Percentiles rank a stretch among this genome's conserved stretches.
These are phyloP conservation scores for Rhodinocichla rosea DNA, from an alignment of 2,113 vertebrate species.

Conservation along the genomic window DNA sequence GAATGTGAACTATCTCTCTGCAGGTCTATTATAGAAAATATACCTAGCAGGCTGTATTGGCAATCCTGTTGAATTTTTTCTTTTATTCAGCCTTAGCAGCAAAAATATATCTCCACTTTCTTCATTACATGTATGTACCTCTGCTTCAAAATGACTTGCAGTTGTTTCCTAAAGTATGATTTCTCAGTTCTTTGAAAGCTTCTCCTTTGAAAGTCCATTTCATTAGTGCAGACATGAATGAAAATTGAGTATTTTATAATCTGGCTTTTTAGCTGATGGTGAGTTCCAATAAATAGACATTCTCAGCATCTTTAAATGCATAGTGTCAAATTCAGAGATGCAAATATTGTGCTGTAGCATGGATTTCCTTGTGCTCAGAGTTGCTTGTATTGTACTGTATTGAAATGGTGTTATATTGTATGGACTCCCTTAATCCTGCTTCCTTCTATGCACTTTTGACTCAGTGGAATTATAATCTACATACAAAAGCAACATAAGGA, in stretches of 20 bases:
- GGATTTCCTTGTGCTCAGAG: neutral
- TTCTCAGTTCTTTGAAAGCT: neutral
- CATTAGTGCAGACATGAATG: neutral
- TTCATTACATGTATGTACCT: neutral
- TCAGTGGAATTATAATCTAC: neutral
- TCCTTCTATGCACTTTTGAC: neutral
- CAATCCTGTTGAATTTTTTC: neutral
- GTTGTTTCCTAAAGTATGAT: neutral
- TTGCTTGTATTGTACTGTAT: neutral
- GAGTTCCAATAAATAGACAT: neutral
- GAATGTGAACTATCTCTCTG: neutral
- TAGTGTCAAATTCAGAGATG: neutral
- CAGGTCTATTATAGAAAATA: neutral
- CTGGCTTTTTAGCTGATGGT: neutral
- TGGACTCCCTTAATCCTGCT: neutral
- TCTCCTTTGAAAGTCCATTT: neutral
- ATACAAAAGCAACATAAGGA: neutral
- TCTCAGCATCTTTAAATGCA: neutral
- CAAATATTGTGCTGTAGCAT: neutral
- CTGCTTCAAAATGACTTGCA: neutral
- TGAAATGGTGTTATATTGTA: neutral
- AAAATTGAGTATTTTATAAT: neutral
- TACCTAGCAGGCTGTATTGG: neutral
- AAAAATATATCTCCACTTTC: neutral
- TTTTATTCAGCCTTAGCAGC: neutral